phyloP scores from a whole-genome alignment of 2,888 invertebrate species.

The Scaptomyza caliginosa region DNA sequence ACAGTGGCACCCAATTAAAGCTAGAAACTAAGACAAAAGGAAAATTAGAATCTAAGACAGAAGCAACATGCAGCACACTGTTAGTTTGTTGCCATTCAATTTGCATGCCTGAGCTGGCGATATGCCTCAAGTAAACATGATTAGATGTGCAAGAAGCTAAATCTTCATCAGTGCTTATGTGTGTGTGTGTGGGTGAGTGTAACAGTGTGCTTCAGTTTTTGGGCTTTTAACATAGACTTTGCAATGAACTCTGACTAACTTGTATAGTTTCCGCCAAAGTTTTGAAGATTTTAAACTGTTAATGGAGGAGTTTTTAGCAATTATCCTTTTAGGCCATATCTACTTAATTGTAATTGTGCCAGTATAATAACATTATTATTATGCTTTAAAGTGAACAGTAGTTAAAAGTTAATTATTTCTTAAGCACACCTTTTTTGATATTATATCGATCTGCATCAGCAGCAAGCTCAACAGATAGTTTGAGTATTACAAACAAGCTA shows the following conservation, averaged over 20 bases:
- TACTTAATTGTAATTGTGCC: neutral
- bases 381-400: too few species aligned
- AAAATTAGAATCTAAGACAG: neutral
- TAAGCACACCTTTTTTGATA: too few species aligned
- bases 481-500: neutral
- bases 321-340: neutral
- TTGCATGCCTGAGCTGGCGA: constrained; percentile 5
- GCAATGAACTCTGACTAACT: neutral
- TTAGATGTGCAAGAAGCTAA: neutral
- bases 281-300: neutral
- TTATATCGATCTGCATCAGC: too few species aligned
- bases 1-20: constrained; percentile 49
- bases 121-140: constrained; percentile 15
- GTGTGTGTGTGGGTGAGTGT: too few species aligned
- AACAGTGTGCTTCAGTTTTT: constrained; percentile 1
- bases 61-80: neutral
- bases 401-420: too few species aligned
- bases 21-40: neutral
- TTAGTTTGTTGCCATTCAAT: constrained; percentile 7
- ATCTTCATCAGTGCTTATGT: neutral
- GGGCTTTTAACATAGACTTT: neutral
- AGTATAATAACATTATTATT: neutral
- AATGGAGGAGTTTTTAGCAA: neutral
- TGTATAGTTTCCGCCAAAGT: neutral
- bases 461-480: neutral